These are phyloP conservation scores for Casuarius casuarius DNA, from an alignment of 2,113 vertebrate genomes.

Conservation along the genomic window DNA sequence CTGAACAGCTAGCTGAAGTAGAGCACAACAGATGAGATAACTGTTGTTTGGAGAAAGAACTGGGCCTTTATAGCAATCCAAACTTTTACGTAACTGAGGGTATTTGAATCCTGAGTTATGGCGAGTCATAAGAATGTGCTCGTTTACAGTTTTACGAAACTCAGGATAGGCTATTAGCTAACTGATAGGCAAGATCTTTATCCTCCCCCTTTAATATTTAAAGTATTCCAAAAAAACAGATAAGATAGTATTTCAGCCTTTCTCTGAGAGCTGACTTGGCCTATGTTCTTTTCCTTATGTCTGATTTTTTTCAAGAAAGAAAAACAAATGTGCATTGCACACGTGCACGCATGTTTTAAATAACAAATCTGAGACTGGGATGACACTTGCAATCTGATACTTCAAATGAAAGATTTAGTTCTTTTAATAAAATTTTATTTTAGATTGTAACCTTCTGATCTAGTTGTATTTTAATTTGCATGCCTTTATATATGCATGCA, in stretches of 20 bases:
- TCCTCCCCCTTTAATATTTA: background rate
- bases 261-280: background rate
- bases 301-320: background rate
- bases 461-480: background rate
- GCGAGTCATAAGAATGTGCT: background rate
- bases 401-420: background rate
- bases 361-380: background rate
- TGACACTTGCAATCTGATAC: background rate
- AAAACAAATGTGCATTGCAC: background rate
- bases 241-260: background rate
- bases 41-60: slow-evolving; percentile 17
- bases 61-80: background rate
- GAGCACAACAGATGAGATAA: slow-evolving; percentile 7
- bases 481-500: accelerated
- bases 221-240: accelerated
- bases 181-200: background rate
- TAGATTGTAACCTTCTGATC: background rate
- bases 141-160: background rate
- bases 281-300: background rate
- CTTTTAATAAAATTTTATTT: background rate
- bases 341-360: background rate
- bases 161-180: background rate
- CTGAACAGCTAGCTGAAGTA: slow-evolving; percentile 6
- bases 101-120: background rate
- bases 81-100: background rate